Evolutionary conservation across 1,140 invertebrate species (phyloP).

Genomic region (Pygmarrhopalites habei): DNA sequence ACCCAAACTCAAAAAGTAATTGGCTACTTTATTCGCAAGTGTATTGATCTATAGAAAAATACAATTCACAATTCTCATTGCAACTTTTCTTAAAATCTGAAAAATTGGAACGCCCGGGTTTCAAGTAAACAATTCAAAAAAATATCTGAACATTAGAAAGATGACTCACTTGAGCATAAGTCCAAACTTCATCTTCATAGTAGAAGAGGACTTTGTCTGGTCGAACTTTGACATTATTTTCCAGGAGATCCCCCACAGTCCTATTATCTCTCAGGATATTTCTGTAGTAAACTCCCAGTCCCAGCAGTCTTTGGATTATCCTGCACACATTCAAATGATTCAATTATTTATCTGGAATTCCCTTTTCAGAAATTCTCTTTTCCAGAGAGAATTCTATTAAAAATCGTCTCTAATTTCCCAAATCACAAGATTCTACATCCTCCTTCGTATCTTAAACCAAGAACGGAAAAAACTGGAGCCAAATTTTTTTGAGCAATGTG

Average conservation of each 20-base stretch:
- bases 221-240: not conserved
- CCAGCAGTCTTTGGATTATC: too few species aligned
- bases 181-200: not conserved
- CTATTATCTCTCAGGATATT: too few species aligned
- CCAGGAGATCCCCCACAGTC: not conserved
- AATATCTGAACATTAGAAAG: not conserved
- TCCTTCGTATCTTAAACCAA: too few species aligned
- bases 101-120: not conserved
- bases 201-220: conserved; percentile 1
- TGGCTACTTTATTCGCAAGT: conserved; percentile 47
- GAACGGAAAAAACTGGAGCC: too few species aligned
- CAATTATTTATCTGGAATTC: too few species aligned
- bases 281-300: too few species aligned
- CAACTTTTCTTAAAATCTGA: not conserved
- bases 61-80: conserved; percentile 30
- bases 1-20: conserved; percentile 44
- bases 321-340: too few species aligned
- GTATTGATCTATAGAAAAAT: conserved; percentile 44
- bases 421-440: too few species aligned
- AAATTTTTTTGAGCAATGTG: too few species aligned
- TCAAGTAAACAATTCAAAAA: not conserved
- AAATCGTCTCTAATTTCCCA: too few species aligned
- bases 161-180: not conserved
- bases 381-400: too few species aligned
- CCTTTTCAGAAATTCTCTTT: too few species aligned